Evolutionary conservation across 2,113 vertebrate genomes (phyloP).

Genomic region (Hypomesus transpacificus): DNA sequence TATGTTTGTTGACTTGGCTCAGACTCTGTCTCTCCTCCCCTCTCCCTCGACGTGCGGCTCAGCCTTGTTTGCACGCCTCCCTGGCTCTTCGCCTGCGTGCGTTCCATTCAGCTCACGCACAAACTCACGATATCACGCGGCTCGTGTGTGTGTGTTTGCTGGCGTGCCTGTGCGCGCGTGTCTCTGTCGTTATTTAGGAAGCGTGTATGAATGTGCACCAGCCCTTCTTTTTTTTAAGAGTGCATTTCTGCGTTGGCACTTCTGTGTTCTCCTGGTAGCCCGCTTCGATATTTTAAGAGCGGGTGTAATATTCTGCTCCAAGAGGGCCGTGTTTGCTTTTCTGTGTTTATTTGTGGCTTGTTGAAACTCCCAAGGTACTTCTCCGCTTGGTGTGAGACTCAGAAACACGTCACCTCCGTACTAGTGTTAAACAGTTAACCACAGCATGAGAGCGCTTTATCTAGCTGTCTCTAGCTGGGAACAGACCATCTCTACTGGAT

Average conservation of each 20-base stretch:
- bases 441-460: background rate
- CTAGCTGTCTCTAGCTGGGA: too few species aligned
- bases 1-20: too few species aligned
- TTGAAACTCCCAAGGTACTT: background rate
- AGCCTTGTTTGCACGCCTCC: background rate
- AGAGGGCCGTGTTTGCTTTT: background rate
- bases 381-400: background rate
- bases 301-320: background rate
- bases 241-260: too few species aligned
- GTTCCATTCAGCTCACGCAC: conserved; percentile 4
- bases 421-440: background rate
- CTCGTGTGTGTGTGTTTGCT: conserved; percentile 1
- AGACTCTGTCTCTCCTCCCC: background rate
- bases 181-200: too few species aligned
- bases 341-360: background rate
- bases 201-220: too few species aligned
- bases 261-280: background rate
- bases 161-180: background rate
- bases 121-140: background rate
- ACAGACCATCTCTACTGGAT: too few species aligned
- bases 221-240: too few species aligned
- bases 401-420: background rate
- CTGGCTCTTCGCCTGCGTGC: background rate
- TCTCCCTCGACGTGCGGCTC: background rate
- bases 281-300: too few species aligned